Conservation (phyloP, 2,797 vertebrate species). For the Syncerus caffer region DNA sequence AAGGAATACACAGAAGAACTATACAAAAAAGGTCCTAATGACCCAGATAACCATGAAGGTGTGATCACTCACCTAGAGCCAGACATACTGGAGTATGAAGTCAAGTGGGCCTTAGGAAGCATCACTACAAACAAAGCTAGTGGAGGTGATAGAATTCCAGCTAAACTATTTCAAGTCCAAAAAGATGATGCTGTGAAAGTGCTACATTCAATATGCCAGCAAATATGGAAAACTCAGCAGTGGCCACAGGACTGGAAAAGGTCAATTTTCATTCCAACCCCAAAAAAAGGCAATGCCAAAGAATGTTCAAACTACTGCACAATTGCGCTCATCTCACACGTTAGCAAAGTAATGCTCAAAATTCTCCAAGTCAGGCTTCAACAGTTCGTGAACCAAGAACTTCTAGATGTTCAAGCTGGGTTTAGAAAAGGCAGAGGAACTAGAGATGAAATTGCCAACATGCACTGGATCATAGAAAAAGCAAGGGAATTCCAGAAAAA, state of each 20-base stretch:
- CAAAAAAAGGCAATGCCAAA: neutral
- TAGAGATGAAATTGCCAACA: neutral
- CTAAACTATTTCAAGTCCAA: neutral
- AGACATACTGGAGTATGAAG: neutral
- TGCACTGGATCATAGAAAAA: neutral
- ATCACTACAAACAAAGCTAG: neutral
- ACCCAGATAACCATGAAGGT: neutral
- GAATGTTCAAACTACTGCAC: neutral
- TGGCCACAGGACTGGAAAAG: neutral
- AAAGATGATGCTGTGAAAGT: neutral
- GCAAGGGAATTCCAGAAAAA: neutral
- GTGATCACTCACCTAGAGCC: neutral
- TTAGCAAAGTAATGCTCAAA: neutral
- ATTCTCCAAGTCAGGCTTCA: neutral
- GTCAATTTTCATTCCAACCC: neutral
- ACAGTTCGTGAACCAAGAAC: neutral
- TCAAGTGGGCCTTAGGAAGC: neutral
- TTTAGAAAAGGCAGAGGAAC: neutral
- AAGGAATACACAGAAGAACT: neutral
- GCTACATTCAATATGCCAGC: neutral
- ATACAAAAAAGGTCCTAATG: neutral
- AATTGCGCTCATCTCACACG: neutral
- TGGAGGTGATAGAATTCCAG: neutral
- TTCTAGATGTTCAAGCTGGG: neutral
- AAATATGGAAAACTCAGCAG: neutral